Evolutionary conservation across 2,113 vertebrate genomes (phyloP).

Genomic region (Podarcis cretensis): DNA sequence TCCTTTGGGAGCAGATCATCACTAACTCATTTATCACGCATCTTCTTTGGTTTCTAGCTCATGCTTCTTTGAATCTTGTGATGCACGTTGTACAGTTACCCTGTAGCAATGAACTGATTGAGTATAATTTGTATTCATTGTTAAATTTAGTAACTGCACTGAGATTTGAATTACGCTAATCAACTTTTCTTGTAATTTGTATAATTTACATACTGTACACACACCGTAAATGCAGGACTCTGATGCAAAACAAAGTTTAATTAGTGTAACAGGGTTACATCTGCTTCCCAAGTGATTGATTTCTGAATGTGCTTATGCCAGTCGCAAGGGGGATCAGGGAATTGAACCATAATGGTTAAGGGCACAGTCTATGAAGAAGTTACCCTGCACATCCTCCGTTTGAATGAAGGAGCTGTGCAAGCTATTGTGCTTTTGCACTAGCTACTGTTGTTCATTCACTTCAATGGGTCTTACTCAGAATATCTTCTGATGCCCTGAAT

Average conservation of each 20-base stretch:
- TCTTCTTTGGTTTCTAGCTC: conserved; percentile 49
- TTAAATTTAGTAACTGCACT: conserved; percentile 74
- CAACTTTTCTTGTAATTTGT: conserved; percentile 77
- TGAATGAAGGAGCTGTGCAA: not conserved
- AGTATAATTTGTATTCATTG: conserved; percentile 71
- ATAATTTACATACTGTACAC: conserved; percentile 77
- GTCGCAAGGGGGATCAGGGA: conserved; percentile 28
- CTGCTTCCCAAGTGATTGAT: conserved; percentile 58
- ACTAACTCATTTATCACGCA: conserved; percentile 12
- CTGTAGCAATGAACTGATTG: conserved; percentile 51
- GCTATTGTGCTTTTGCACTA: not conserved
- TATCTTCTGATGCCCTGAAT: not conserved
- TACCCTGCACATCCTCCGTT: rapidly evolving
- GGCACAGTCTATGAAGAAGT: not conserved
- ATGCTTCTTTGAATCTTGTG: conserved; percentile 53
- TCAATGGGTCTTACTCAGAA: not conserved
- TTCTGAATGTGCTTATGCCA: conserved; percentile 35
- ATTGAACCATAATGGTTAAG: conserved; percentile 3
- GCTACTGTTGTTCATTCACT: not conserved
- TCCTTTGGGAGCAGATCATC: not conserved
- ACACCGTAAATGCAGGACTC: conserved; percentile 71
- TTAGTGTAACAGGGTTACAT: conserved; percentile 68
- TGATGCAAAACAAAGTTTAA: conserved; percentile 77
- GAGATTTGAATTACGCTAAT: conserved; percentile 76
- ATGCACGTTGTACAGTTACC: conserved; percentile 45